phyloP scores from a whole-genome alignment of 92 coral and sea anemone species.

The Meandrina meandrites region DNA sequence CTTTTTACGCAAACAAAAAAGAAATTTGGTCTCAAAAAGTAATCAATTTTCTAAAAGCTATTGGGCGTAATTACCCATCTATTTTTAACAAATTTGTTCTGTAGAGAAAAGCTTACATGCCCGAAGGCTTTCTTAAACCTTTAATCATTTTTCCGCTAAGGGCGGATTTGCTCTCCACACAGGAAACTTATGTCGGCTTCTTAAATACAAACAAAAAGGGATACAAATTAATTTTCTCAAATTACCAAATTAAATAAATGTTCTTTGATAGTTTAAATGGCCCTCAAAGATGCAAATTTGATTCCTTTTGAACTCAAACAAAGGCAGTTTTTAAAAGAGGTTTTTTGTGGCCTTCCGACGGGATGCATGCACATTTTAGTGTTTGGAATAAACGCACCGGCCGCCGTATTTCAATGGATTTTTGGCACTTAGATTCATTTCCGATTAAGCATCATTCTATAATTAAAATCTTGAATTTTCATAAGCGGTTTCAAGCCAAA shows the following conservation, averaged over 20 bases:
- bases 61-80: slow-evolving; percentile 17
- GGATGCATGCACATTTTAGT: slow-evolving; percentile 27
- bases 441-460: slow-evolving; percentile 65
- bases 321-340: slow-evolving; percentile 52
- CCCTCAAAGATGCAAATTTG: slow-evolving; percentile 68
- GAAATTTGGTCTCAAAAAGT: neutral
- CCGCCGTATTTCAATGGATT: slow-evolving; percentile 27
- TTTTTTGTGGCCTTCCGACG: slow-evolving; percentile 48
- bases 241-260: slow-evolving; percentile 68
- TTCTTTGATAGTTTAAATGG: slow-evolving; percentile 72
- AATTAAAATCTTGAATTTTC: slow-evolving; percentile 68
- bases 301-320: slow-evolving; percentile 46
- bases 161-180: neutral
- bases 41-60: slow-evolving; percentile 19
- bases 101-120: slow-evolving; percentile 24
- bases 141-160: slow-evolving; percentile 32
- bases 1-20: slow-evolving; percentile 15
- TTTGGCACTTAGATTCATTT: slow-evolving; percentile 57
- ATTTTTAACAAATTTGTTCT: slow-evolving; percentile 33
- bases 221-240: slow-evolving; percentile 56
- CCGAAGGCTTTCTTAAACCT: slow-evolving; percentile 29
- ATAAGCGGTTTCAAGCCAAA: slow-evolving; percentile 52
- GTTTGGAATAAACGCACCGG: slow-evolving; percentile 29
- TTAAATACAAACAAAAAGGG: slow-evolving; percentile 53
- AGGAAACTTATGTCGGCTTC: slow-evolving; percentile 38